Evolutionary conservation across 2,888 invertebrate species (phyloP), one percentile per base, ranked within the genome.

Genomic region (Hirtodrosophila confusa): DNA sequence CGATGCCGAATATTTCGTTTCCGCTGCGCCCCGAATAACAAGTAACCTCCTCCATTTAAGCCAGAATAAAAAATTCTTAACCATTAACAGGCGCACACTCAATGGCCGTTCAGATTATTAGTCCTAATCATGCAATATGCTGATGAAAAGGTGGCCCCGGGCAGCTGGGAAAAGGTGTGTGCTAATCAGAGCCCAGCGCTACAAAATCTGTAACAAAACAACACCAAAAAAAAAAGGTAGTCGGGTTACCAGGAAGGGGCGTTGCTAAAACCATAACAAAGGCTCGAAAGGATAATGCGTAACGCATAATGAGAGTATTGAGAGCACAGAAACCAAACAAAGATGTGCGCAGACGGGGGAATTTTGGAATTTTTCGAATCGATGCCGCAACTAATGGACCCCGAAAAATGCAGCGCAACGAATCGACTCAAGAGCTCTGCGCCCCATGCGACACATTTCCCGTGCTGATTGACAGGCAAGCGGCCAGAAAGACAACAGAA

Each of bases 181-280:
- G 66, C 70, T 69, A 74, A 74, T 69, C 64, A 66, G 56, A 64
- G 17, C 17, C 17, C 17, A 17, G 17, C 17, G 17, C 17, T 17
- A 17, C 17, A 17, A 68, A 84, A 75, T 78, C 66, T 69, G 76
- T 78, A 80, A 62, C 69, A 56, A 41, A n/a, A n/a, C n/a, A 23
- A 48, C 48, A 43, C 35, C 23, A 37, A 24, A 17, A 44, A 50
- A 39, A 67, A 69, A 73, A 77, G 47, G 84, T 80, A 65, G 63
- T 88, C 75, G 75, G 69, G 80, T 84, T 83, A 86, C 84, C 88
- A 88, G 88, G 86, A 88, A 83, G 72, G 56, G 88, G 88, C 88
- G 88, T 88, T 72, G 62, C 88, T 69, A 72, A 78, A 66, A 17
- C 79, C 69, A 63, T 76, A 82, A 82, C 83, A 87, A 78, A 47